Evolutionary conservation across 2,113 vertebrate species (phyloP), one percentile per base, ranked within the genome.

Genomic region (Petroica traversi): DNA sequence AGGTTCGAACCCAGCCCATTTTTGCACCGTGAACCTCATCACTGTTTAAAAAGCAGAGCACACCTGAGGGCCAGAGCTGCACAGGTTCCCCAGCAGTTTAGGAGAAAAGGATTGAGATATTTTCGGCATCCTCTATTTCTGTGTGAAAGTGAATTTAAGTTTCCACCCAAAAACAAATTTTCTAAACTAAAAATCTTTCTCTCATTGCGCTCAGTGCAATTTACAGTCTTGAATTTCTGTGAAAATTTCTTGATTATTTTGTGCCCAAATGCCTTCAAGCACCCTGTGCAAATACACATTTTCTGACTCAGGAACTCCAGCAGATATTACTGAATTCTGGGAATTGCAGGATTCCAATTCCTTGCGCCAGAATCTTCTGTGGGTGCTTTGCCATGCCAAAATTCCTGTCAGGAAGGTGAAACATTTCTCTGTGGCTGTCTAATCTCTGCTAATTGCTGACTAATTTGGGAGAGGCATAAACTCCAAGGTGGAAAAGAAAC

Each of bases 31-130:
- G 24, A 52, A 19, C 8, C 12, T 78, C 12, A 0, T 40, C 57
- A 36, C 34, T 25, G 14, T 36, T 51, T 22, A 63, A 57, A 55
- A 75, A 51, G 1, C 3, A 0, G 0, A 46, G 16, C 2, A 2
- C 25, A 2, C 12, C 14, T 12, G 26, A 75, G 52, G 6, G 13
- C 15, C 73, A 61, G 38, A 3, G 19, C 43, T 51, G 19, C 28
- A 14, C 19, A 46, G 19, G n/a, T 15, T 43, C 6, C 40, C 19
- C 29, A 26, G 0, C 31, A 34, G 29, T 14, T 82, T 13, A 75
- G 23, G 3, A 46, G 28, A 58, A 33, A 62, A 59, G 9, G 31
- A 20, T 4, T 19, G 3, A 7, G 6, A 24, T 5, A 16, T 80
- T 46, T 45, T 23, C 62, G 25, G 19, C 9, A n/a, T 16, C 6